Percentiles rank a stretch among this genome's conserved stretches.
Conservation (phyloP, 2,797 vertebrate species). For the Meda fulgida region DNA sequence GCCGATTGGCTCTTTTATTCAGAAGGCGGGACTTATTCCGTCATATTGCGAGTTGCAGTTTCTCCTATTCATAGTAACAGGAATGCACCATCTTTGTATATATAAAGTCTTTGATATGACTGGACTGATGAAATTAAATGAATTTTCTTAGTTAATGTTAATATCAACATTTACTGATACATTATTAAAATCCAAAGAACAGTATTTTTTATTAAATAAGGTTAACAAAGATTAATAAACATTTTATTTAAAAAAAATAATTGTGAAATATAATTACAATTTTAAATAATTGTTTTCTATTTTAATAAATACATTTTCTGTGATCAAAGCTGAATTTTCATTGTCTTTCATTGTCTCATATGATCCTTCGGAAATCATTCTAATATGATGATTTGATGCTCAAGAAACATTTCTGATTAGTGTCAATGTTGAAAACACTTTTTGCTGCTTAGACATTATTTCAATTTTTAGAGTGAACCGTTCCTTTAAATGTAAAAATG, state of each 20-base stretch:
- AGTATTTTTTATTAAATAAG: background rate
- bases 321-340: background rate
- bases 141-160: background rate
- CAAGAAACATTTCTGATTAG: background rate
- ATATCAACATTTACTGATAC: background rate
- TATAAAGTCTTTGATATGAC: background rate
- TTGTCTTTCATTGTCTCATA: background rate
- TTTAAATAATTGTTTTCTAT: background rate
- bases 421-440: background rate
- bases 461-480: background rate
- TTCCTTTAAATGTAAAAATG: constrained; percentile 10
- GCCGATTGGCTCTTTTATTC: background rate
- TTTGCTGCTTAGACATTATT: background rate
- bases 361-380: background rate
- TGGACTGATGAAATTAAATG: too few relatives aligned
- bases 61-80: background rate
- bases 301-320: background rate
- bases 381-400: background rate
- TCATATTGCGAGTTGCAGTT: background rate
- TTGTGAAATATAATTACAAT: background rate
- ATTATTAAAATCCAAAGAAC: background rate
- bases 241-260: too few relatives aligned
- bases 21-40: background rate
- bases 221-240: background rate
- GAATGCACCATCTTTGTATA: background rate